A percentile compares a stretch with the other conserved stretches of the same genome.
These are phyloP conservation scores for Limosa lapponica DNA, from an alignment of 2,797 vertebrate species.

Conservation along the genomic window DNA sequence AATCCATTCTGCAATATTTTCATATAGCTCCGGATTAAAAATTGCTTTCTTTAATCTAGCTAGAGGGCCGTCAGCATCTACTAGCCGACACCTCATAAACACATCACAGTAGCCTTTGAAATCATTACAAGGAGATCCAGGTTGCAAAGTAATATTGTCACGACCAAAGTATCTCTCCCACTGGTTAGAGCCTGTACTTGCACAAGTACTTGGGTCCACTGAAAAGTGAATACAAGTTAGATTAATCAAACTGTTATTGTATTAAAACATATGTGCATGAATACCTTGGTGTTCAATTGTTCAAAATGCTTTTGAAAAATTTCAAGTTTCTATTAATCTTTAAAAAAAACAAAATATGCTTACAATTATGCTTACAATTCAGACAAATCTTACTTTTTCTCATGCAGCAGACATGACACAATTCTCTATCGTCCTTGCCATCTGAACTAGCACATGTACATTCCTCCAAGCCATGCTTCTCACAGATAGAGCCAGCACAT, in stretches of 20 bases:
- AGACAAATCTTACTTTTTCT: conserved; percentile 85
- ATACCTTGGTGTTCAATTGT: not conserved
- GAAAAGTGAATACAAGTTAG: conserved; percentile 23
- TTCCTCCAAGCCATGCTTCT: conserved; percentile 85
- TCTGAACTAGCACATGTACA: conserved; percentile 90
- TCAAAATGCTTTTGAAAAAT: not conserved
- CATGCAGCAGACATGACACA: conserved; percentile 98
- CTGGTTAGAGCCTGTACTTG: conserved; percentile 87
- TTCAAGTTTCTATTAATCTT: not conserved
- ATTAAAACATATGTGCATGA: rapidly evolving
- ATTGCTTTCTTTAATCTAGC: conserved; percentile 96
- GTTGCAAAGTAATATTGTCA: conserved; percentile 88
- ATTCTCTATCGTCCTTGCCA: conserved; percentile 87
- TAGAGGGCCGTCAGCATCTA: conserved; percentile 96
- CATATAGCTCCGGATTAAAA: conserved; percentile 93
- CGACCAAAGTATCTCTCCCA: conserved; percentile 82
- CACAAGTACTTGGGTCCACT: conserved; percentile 88
- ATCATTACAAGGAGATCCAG: conserved; percentile 96
- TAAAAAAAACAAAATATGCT: not conserved
- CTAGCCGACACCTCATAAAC: conserved; percentile 93
- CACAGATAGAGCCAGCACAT: conserved; percentile 95
- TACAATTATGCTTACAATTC: not conserved
- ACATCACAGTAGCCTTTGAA: conserved; percentile 98
- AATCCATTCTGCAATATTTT: conserved; percentile 97
- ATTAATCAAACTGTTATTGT: not conserved